These are phyloP conservation scores for Lordiphosa stackelbergi DNA, from an alignment of 1,140 invertebrate species.

Conservation along the genomic window DNA sequence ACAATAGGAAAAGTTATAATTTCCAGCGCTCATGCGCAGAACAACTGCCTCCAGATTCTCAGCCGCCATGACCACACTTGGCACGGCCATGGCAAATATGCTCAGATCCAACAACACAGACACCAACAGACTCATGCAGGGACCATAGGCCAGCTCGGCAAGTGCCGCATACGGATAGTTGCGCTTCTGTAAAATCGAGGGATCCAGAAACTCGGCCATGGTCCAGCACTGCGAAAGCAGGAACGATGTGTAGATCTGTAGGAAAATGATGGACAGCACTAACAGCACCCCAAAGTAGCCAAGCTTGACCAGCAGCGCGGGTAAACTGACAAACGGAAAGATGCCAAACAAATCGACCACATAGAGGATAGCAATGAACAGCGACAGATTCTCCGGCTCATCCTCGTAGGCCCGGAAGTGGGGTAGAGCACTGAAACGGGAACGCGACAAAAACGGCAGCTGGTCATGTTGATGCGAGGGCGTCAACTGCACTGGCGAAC, in stretches of 20 bases:
- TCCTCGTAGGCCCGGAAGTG: constrained; percentile 60
- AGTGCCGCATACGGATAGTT: constrained; percentile 87
- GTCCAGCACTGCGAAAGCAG: constrained; percentile 86
- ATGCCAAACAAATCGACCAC: constrained; percentile 89
- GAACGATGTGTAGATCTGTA: constrained; percentile 87
- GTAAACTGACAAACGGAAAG: constrained; percentile 86
- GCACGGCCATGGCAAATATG: constrained; percentile 85
- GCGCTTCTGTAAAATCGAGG: constrained; percentile 82
- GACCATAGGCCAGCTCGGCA: constrained; percentile 84
- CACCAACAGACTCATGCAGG: constrained; percentile 79
- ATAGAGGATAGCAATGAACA: constrained; percentile 85
- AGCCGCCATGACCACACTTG: constrained; percentile 86
- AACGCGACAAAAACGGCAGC: constrained; percentile 62
- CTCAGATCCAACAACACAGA: constrained; percentile 84
- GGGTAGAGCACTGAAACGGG: constrained; percentile 68
- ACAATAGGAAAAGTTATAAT: constrained; percentile 84
- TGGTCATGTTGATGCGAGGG: constrained; percentile 69
- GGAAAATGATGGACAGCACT: constrained; percentile 81
- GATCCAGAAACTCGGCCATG: constrained; percentile 83
- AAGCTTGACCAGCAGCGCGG: constrained; percentile 84
- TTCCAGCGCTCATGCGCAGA: constrained; percentile 80
- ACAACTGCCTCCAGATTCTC: constrained; percentile 87
- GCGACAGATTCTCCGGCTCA: constrained; percentile 71
- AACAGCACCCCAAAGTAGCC: constrained; percentile 85
- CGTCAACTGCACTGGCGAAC: constrained; percentile 41